phyloP scores from a whole-genome alignment of 2,888 invertebrate species.

The Dasysyrphus tricinctus region DNA sequence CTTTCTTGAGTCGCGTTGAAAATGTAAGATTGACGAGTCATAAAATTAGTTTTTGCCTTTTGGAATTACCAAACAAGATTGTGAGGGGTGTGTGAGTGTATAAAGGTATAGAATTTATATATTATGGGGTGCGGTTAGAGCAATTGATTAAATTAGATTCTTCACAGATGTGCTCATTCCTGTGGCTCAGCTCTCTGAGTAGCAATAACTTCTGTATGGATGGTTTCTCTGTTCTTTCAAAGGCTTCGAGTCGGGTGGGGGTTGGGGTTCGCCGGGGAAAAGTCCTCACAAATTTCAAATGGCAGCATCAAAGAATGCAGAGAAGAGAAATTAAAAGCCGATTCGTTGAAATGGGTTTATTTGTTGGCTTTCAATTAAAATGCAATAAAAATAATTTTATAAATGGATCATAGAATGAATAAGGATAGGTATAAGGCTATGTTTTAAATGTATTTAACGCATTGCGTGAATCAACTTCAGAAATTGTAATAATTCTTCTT shows the following conservation, averaged over 20 bases:
- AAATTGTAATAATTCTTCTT: not conserved
- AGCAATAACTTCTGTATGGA: slow-evolving; percentile 35
- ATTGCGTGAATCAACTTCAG: not conserved
- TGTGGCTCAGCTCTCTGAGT: slow-evolving; percentile 20
- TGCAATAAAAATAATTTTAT: slow-evolving; percentile 68
- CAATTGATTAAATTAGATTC: slow-evolving; percentile 76
- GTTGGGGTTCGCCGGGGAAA: not conserved
- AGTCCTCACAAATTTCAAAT: slow-evolving; percentile 48
- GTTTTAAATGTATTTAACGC: not conserved
- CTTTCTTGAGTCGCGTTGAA: slow-evolving; percentile 60
- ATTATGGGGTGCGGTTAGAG: slow-evolving; percentile 69
- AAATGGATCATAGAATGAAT: slow-evolving; percentile 46
- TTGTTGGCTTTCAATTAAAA: slow-evolving; percentile 74
- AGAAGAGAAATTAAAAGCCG: slow-evolving; percentile 13
- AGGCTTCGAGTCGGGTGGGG: no score
- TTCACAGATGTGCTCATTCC: slow-evolving; percentile 69
- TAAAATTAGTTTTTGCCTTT: slow-evolving; percentile 75
- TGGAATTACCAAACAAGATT: slow-evolving; percentile 61
- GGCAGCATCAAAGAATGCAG: not conserved
- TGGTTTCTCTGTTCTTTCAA: slow-evolving; percentile 32
- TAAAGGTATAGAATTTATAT: not conserved
- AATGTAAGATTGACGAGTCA: slow-evolving; percentile 75
- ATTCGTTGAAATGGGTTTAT: slow-evolving; percentile 64
- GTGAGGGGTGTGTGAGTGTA: slow-evolving; percentile 26
- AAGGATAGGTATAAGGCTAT: not conserved